Percentiles rank a stretch among this genome's conserved stretches.
These are phyloP conservation scores for Nyleta sp. DNA, from an alignment of 2,888 invertebrate species.

Conservation along the genomic window DNA sequence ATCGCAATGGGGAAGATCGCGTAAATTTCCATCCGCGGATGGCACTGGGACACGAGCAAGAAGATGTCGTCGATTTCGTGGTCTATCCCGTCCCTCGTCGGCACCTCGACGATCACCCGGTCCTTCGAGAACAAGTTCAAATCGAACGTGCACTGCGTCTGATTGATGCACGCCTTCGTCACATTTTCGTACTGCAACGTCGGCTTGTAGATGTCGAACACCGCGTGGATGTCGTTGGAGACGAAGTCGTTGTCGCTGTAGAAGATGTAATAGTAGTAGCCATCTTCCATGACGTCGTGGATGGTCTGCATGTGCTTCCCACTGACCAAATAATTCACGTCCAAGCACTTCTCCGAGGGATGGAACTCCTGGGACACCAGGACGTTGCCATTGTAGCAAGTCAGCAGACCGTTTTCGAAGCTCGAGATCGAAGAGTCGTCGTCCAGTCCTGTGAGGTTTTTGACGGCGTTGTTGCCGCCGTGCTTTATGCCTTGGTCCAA, in stretches of 20 bases:
- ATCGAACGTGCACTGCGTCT: slow-evolving; percentile 90
- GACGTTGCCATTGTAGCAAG: slow-evolving; percentile 90
- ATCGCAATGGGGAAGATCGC: slow-evolving; percentile 91
- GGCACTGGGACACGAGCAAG: slow-evolving; percentile 89
- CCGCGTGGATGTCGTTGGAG: slow-evolving; percentile 91
- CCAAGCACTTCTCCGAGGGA: slow-evolving; percentile 87
- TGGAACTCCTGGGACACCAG: slow-evolving; percentile 89
- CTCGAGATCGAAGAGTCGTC: slow-evolving; percentile 90
- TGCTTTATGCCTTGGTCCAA: slow-evolving; percentile 90
- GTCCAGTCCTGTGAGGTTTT: slow-evolving; percentile 84
- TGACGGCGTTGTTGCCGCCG: slow-evolving; percentile 88
- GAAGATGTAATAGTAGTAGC: slow-evolving; percentile 95
- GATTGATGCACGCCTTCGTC: slow-evolving; percentile 89
- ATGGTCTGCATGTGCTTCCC: slow-evolving; percentile 87
- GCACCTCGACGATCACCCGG: slow-evolving; percentile 92
- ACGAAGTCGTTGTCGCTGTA: slow-evolving; percentile 93
- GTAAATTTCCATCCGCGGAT: slow-evolving; percentile 91
- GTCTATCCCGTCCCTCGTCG: slow-evolving; percentile 91
- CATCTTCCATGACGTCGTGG: slow-evolving; percentile 89
- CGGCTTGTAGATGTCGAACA: slow-evolving; percentile 93
- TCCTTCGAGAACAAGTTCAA: slow-evolving; percentile 89
- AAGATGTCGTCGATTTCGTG: slow-evolving; percentile 89
- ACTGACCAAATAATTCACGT: slow-evolving; percentile 87
- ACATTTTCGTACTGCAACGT: slow-evolving; percentile 90
- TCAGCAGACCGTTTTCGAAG: slow-evolving; percentile 90